Percentiles rank a stretch among this genome's conserved stretches.
These are phyloP conservation scores for Chloropsis hardwickii DNA, from an alignment of 2,113 vertebrate species.

Conservation along the genomic window DNA sequence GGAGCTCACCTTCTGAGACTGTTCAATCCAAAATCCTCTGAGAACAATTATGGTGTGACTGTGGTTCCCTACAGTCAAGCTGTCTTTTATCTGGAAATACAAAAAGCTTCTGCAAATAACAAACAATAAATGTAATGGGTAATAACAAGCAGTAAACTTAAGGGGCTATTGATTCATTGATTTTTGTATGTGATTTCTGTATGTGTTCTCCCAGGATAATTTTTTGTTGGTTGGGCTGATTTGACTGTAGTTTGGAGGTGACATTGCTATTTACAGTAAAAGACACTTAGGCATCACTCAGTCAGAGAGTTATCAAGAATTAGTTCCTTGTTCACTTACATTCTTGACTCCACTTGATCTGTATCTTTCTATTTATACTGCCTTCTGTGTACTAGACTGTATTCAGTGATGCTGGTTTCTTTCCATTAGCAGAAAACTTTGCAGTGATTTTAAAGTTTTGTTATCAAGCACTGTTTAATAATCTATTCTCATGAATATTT, in stretches of 20 bases:
- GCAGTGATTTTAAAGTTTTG: neutral
- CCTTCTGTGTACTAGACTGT: neutral
- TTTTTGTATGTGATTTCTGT: neutral
- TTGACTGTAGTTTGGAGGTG: neutral
- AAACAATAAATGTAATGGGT: neutral
- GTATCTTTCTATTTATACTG: neutral
- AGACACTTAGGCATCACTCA: neutral
- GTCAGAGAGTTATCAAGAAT: neutral
- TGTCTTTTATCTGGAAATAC: neutral
- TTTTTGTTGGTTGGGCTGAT: constrained; percentile 6
- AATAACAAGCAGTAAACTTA: neutral
- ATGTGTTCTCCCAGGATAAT: neutral
- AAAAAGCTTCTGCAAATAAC: neutral
- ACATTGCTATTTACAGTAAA: neutral
- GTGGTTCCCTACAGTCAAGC: neutral
- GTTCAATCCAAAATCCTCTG: neutral
- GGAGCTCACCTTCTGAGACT: neutral
- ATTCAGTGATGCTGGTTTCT: neutral
- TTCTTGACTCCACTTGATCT: neutral
- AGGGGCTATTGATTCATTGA: neutral
- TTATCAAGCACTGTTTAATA: neutral
- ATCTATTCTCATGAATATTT: neutral
- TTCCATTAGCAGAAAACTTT: neutral
- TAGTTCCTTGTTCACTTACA: neutral
- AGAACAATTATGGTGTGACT: neutral